Evolutionary conservation across 53 echinoderm and acorn worm species (phyloP).

Genomic region (Pentamera pediparva): DNA sequence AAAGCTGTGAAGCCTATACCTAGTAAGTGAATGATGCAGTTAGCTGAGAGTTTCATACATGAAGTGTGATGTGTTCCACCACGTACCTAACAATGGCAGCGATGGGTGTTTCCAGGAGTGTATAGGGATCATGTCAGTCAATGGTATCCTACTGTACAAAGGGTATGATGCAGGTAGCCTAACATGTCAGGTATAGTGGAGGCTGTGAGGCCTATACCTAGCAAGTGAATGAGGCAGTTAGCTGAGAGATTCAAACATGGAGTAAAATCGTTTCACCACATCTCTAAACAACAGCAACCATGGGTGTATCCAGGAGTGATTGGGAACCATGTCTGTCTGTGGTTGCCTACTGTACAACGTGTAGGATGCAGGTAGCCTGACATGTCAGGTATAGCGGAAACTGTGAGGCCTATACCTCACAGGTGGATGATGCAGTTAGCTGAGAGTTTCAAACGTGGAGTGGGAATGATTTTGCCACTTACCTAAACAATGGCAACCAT

Average conservation of each 20-base stretch:
- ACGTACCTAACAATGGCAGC: slow-evolving; percentile 78
- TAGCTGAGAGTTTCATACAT: neutral
- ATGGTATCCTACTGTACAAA: neutral
- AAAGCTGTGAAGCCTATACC: neutral
- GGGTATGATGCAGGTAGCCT: neutral
- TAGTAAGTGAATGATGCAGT: neutral
- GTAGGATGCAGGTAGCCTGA: slow-evolving; percentile 34
- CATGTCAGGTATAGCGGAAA: neutral
- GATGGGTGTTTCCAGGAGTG: slow-evolving; percentile 98
- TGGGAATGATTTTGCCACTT: neutral
- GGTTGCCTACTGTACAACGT: slow-evolving; percentile 85
- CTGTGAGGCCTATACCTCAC: neutral
- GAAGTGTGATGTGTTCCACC: neutral
- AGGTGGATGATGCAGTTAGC: neutral
- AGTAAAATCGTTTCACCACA: neutral
- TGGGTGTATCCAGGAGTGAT: slow-evolving; percentile 96
- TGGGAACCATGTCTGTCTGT: slow-evolving; percentile 76
- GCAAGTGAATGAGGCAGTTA: neutral
- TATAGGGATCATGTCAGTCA: no score
- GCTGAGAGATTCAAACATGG: neutral
- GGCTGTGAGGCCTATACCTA: neutral
- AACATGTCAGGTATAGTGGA: neutral
- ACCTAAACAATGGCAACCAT: slow-evolving; percentile 90
- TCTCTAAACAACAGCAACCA: slow-evolving; percentile 91
- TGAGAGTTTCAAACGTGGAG: neutral